These are phyloP conservation scores for Tenthredo mesomela DNA, from an alignment of 2,888 invertebrate genomes.

Conservation along the genomic window DNA sequence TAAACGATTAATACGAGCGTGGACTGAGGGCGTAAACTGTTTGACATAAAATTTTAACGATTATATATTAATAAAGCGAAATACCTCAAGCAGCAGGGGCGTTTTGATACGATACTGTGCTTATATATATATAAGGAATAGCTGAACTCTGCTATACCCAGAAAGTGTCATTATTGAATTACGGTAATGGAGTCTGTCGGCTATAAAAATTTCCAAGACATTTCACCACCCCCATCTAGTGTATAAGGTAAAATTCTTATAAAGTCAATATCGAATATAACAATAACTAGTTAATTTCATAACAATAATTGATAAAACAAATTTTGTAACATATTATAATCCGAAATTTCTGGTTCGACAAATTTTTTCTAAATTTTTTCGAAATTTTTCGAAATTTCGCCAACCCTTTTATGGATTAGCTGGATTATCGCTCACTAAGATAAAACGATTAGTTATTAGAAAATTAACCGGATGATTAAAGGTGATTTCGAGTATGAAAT, in stretches of 20 bases:
- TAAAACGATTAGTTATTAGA: not conserved
- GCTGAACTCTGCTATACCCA: not conserved
- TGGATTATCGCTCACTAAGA: not conserved
- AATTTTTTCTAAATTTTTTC: not conserved
- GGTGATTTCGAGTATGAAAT: constrained; percentile 15
- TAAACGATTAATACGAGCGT: constrained; percentile 47
- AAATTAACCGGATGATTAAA: not conserved
- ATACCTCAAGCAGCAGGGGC: not conserved
- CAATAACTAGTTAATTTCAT: not conserved
- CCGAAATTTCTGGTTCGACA: not conserved
- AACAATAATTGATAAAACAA: not conserved
- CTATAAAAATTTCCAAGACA: constrained; percentile 15
- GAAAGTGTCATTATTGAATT: constrained; percentile 39
- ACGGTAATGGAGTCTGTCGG: constrained; percentile 36
- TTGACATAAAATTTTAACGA: constrained; percentile 37
- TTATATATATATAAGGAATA: not conserved
- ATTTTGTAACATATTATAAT: not conserved
- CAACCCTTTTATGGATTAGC: no score
- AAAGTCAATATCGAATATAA: not conserved
- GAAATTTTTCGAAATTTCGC: not conserved
- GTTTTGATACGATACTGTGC: constrained; percentile 19
- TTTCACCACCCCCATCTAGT: not conserved
- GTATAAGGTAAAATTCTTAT: not conserved
- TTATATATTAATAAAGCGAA: constrained; percentile 40
- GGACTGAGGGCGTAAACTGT: constrained; percentile 35